Base-by-base conservation (phyloP, 1,140 invertebrate genomes). In the Sinella curviseta region DNA sequence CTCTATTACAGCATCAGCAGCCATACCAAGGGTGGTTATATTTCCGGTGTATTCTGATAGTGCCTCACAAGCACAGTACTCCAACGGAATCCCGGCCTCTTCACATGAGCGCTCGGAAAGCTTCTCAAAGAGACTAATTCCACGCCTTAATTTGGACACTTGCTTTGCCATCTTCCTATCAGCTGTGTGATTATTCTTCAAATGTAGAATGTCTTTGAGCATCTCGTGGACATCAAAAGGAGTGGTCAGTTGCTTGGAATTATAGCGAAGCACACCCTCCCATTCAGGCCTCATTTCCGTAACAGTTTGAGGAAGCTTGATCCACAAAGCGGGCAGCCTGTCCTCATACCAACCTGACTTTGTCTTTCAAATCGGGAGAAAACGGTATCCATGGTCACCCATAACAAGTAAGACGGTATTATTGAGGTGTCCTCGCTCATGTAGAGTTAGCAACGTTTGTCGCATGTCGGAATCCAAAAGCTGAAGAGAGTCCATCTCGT, bases 261-360 rank as follows among this genome's bases (percentile, higher is more conserved):
- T 90, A 3, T 80, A 82, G 20, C 78, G 55, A 1, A 90, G 78
- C 80, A 86, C 87, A 57, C 84, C 36, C 30, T 78, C 74, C 35
- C 87, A 78, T 3, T 84, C 31, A 0, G 86, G 86, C 81, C 88
- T 87, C 81, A 86, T 84, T 75, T 83, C 24, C 8, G 4, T 8
- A 0, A 84, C 12, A 17, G 54, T 36, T 17, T 34, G 39, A 2
- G 83, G 81, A n/a, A 84, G 17, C 20, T 78, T 74, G 28, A 82
- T 55, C 76, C 81, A 82, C 0, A 84, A 73, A 16, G 30, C 79
- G 12, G 83, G 83, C 20, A 84, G 54, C 36, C 82, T 84, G n/a
- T 84, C 83, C 33, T 84, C 82, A 34, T 79, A 84, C 83, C 83
- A 84, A 0, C 83, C 83, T n/a, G 78, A 28, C 54, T 82, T 74